A percentile compares a stretch with the other conserved stretches of the same genome.
Evolutionary conservation across 2,113 vertebrate species (phyloP).

Genomic region (Oryzias melastigma): DNA sequence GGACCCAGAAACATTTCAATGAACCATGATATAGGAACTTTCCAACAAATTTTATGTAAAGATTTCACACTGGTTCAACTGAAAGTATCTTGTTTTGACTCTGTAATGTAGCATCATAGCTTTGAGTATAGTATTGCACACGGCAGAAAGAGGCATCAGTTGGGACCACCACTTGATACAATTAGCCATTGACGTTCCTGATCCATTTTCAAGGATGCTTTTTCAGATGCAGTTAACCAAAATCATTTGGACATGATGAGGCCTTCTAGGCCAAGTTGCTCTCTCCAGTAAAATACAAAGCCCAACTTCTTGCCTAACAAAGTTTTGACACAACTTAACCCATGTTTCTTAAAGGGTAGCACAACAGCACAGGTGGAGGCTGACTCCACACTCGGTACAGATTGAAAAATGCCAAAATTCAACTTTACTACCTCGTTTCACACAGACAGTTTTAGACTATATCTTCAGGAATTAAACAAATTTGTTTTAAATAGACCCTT

Average conservation of each 20-base stretch:
- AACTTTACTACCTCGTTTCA: no score
- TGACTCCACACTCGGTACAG: no score
- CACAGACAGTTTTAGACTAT: no score
- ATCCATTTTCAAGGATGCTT: slow-evolving; percentile 60
- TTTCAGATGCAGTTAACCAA: slow-evolving; percentile 49
- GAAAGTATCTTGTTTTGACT: slow-evolving; percentile 58
- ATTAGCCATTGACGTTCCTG: slow-evolving; percentile 55
- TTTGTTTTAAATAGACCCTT: no score
- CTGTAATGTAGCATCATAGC: slow-evolving; percentile 64
- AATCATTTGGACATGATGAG: slow-evolving; percentile 54
- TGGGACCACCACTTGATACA: slow-evolving; percentile 43
- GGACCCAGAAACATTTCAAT: slow-evolving; percentile 32
- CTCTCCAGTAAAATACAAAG: slow-evolving; percentile 54
- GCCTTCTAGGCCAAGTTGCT: slow-evolving; percentile 42
- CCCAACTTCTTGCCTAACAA: no score
- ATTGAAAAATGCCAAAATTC: no score
- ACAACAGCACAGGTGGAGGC: no score
- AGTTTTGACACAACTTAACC: no score
- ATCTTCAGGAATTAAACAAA: no score
- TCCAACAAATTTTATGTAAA: slow-evolving; percentile 75
- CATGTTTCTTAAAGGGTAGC: no score
- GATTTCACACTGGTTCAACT: slow-evolving; percentile 60
- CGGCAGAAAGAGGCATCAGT: slow-evolving; percentile 49
- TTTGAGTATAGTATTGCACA: slow-evolving; percentile 55
- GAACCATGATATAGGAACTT: slow-evolving; percentile 56